Percentiles rank a stretch among this genome's conserved stretches.
Conservation (phyloP, 2,888 invertebrate genomes). For the Bombylius major region DNA sequence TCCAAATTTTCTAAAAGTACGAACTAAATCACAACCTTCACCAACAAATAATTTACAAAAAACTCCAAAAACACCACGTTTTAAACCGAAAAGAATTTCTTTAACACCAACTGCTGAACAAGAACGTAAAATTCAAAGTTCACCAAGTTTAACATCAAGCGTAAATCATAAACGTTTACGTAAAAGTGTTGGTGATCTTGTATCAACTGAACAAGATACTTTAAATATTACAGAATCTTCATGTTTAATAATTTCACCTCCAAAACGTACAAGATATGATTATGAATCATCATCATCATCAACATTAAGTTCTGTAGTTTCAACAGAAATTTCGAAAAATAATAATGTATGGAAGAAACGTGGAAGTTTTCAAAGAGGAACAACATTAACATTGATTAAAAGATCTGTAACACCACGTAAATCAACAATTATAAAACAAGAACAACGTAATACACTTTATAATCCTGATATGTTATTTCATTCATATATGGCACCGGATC, state of each 20-base stretch:
- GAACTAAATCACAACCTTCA: not conserved
- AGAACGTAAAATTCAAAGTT: not conserved
- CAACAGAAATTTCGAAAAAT: too few relatives aligned
- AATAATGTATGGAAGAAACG: too few relatives aligned
- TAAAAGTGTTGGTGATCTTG: not conserved
- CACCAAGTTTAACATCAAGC: not conserved
- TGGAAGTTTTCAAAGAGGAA: not conserved
- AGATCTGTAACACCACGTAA: constrained; percentile 27
- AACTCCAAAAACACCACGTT: not conserved
- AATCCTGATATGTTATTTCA: constrained; percentile 32
- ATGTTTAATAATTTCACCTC: constrained; percentile 25
- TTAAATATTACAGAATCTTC: not conserved
- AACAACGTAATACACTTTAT: constrained; percentile 22
- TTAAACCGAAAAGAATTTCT: not conserved
- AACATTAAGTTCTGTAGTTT: too few relatives aligned
- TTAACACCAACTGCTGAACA: not conserved
- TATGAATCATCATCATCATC: not conserved
- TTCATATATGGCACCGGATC: constrained; percentile 38
- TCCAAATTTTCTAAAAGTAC: not conserved
- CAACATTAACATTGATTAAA: constrained; percentile 23
- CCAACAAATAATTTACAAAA: not conserved
- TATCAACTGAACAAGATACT: not conserved
- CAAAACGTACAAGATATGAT: constrained; percentile 28
- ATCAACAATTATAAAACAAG: constrained; percentile 9
- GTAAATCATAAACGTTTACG: not conserved